Evolutionary conservation across 2,113 vertebrate species (phyloP), one percentile per base, ranked within the genome.

Genomic region (Tragulus kanchil): DNA sequence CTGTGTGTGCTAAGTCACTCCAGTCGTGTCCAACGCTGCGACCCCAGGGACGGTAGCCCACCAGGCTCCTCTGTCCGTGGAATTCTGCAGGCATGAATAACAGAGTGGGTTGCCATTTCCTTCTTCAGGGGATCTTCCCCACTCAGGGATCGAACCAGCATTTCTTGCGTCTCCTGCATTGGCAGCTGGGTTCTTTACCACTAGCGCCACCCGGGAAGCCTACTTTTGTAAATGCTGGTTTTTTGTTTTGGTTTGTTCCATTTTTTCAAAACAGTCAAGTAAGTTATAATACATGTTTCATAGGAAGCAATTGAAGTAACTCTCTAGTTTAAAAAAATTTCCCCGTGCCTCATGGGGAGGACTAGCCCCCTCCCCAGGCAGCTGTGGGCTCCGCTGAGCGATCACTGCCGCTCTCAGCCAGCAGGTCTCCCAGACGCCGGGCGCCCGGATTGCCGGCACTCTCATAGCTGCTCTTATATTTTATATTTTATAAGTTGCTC

Each of bases 381-480:
- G 19, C 65, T n/a, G 16, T n/a, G 5, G 64, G 48, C 21, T 25
- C 15, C 50, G 21, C 52, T 31, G 3, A 6, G 36, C 45, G 48
- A 3, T 36, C 90, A 45, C 14, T 17, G 13, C 7, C 5, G 23
- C 82, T 14, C 0, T 31, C 0, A 0, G 61, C n/a, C 73, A 65
- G 78, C n/a, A 31, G 36, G 92, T 93, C 88, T 86, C 95, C 92
- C 79, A 81, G 36, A 52, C 2, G 1, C 62, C 1, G 0, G 9
- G 36, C 23, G 69, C 50, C 28, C 10, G 23, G 4, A 7, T 54
- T 58, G 28, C 25, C 67, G 25, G 16, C 11, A 3, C 16, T 19
- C 52, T 21, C 3, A 26, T 5, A 7, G 15, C 36, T 58, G 52
- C 85, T 73, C 73, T 59, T 79, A 10, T 6, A 54, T 82, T 91